A percentile compares a stretch with the other conserved stretches of the same genome.
These are phyloP conservation scores for Sceloporus tristichus DNA, from an alignment of 2,113 vertebrate species.

Conservation along the genomic window DNA sequence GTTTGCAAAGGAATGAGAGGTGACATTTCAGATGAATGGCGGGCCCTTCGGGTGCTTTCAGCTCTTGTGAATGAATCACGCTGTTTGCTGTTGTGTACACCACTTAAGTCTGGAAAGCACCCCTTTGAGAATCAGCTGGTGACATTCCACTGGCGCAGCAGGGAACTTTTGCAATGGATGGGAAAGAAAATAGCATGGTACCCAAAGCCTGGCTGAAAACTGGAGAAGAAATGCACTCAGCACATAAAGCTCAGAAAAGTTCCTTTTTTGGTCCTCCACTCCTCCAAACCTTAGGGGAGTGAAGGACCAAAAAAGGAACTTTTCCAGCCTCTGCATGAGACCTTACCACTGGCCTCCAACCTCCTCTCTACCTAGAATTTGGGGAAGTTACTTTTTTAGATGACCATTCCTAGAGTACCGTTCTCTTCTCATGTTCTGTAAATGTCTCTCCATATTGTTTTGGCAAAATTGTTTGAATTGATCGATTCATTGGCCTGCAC, in stretches of 20 bases:
- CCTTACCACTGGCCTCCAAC: too few relatives aligned
- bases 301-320: too few relatives aligned
- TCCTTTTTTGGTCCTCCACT: neutral
- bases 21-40: conserved; percentile 64
- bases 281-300: neutral
- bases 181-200: neutral
- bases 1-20: conserved; percentile 27
- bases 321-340: too few relatives aligned
- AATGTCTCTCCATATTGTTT: too few relatives aligned
- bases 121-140: conserved; percentile 50
- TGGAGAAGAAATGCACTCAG: neutral
- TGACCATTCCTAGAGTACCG: too few relatives aligned
- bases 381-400: too few relatives aligned
- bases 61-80: conserved; percentile 64
- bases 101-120: conserved; percentile 57
- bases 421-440: too few relatives aligned
- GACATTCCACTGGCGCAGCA: neutral
- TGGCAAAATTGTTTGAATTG: too few relatives aligned
- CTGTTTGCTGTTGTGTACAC: conserved; percentile 51
- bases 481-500: too few relatives aligned
- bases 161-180: neutral
- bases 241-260: too few relatives aligned
- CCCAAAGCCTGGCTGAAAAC: rapidly evolving
- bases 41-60: conserved; percentile 49
- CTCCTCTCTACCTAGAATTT: too few relatives aligned